Conservation (phyloP, 1,140 invertebrate genomes). For the Ceratosolen fusciceps region DNA sequence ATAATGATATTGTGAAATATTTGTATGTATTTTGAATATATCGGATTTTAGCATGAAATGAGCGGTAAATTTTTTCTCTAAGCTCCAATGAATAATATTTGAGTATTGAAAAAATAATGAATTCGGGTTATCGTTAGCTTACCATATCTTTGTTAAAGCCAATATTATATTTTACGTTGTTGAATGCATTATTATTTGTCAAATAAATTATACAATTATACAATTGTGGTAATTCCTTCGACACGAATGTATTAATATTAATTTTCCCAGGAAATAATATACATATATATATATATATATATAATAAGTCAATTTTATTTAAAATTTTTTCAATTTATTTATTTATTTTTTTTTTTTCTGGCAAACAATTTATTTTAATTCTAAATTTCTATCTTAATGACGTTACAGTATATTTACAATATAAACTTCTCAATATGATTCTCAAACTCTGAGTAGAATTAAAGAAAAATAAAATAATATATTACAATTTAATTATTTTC, state of each 20-base stretch:
- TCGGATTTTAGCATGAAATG: too few relatives aligned
- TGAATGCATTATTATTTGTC: too few relatives aligned
- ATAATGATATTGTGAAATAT: too few relatives aligned
- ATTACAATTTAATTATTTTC: slow-evolving; percentile 39
- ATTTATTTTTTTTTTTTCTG: slow-evolving; percentile 4
- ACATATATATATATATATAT: too few relatives aligned
- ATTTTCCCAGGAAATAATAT: too few relatives aligned
- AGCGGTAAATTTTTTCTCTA: too few relatives aligned
- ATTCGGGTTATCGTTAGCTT: too few relatives aligned
- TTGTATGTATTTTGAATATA: too few relatives aligned
- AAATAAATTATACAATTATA: slow-evolving; percentile 16
- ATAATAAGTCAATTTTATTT: slow-evolving; percentile 21
- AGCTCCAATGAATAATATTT: too few relatives aligned
- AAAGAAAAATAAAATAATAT: not conserved
- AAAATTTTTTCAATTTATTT: slow-evolving; percentile 7
- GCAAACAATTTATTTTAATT: slow-evolving; percentile 3
- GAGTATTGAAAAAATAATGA: too few relatives aligned
- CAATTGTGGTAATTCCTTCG: not conserved
- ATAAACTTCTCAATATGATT: not conserved
- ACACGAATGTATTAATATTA: not conserved
- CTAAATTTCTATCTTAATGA: slow-evolving; percentile 15
- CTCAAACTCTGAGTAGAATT: not conserved
- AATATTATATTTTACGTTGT: too few relatives aligned
- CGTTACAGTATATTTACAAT: slow-evolving; percentile 33
- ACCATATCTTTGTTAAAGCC: too few relatives aligned